Evolutionary conservation across 2,888 invertebrate species (phyloP), one percentile per base, ranked within the genome.

Genomic region (Tupiocoris notatus): DNA sequence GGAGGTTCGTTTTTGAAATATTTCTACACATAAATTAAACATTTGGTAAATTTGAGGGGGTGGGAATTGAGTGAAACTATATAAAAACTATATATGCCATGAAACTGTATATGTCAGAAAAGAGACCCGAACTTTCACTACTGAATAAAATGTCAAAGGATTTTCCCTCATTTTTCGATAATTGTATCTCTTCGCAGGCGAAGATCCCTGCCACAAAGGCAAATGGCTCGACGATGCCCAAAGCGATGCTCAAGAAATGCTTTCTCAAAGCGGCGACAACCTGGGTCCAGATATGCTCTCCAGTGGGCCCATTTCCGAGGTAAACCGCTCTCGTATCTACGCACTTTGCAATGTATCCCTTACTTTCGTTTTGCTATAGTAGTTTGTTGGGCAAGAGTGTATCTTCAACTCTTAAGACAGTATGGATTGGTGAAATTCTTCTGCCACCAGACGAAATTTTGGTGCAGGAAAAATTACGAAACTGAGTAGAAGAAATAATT

Each of bases 231-330:
- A 84, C 77, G 80, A 80, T 59, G 79, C 80, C 83, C 91, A 91
- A 83, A 89, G 89, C 61, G 90, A 91, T 83, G 90, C 90, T 83
- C 86, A 89, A 80, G 90, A 91, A 83, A 87, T 87, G 64, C 88
- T 90, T 80, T 88, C 89, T 58, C 89, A 89, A 83, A 89, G 89
- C 58, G 91, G 92, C 81, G 89, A 89, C 66, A 89, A 89, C 82
- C 87, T 91, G 83, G 88, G 89, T 1, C 86, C 89, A 12, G 84
- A 85, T 65, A 82, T 84, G 80, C 77, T 79, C 71, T 83, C 80
- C 84, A 88, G 88, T 75, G 86, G 87, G 0, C 87, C 90, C 18
- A 90, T 91, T 78, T 89, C 91, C 0, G 92, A 92, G 79, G 80
- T 80, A 73, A 77, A 23, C 59, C n/a, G 20, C 17, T 59, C n/a